Evolutionary conservation across 2,113 vertebrate species (phyloP).

Genomic region (Daubentonia madagascariensis): DNA sequence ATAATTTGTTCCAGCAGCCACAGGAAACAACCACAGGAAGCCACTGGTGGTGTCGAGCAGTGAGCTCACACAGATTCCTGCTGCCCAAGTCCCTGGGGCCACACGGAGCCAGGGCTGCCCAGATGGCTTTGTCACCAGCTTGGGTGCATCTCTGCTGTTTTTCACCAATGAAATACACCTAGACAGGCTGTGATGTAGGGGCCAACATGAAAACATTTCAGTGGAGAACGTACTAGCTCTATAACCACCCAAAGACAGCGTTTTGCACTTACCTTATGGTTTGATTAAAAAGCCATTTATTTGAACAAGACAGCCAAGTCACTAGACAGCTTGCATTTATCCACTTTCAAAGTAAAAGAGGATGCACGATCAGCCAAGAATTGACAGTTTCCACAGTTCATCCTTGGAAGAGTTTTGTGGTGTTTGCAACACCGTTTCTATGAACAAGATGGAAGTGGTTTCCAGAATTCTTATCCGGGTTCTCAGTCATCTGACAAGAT

Average conservation of each 20-base stretch:
- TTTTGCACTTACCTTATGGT: not conserved
- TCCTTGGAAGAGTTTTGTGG: not conserved
- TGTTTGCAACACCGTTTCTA: not conserved
- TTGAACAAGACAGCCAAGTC: not conserved
- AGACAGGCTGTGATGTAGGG: not conserved
- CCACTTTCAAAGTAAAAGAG: not conserved
- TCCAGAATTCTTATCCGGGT: not conserved
- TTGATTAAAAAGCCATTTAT: not conserved
- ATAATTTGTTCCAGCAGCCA: not conserved
- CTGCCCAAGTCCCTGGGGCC: not conserved
- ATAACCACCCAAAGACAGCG: not conserved
- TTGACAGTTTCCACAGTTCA: not conserved
- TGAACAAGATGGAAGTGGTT: not conserved
- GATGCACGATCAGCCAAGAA: not conserved
- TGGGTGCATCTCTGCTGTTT: not conserved
- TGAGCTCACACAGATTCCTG: not conserved
- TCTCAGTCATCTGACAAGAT: not conserved
- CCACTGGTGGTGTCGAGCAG: not conserved
- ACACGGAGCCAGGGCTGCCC: not conserved
- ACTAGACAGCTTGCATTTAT: not conserved
- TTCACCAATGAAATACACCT: not conserved
- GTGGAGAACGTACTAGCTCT: not conserved
- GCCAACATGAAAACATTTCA: not conserved
- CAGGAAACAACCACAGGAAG: not conserved
- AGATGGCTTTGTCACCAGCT: accelerated